Base-by-base conservation (phyloP, 2,113 vertebrate species). In the Sylvia atricapilla region DNA sequence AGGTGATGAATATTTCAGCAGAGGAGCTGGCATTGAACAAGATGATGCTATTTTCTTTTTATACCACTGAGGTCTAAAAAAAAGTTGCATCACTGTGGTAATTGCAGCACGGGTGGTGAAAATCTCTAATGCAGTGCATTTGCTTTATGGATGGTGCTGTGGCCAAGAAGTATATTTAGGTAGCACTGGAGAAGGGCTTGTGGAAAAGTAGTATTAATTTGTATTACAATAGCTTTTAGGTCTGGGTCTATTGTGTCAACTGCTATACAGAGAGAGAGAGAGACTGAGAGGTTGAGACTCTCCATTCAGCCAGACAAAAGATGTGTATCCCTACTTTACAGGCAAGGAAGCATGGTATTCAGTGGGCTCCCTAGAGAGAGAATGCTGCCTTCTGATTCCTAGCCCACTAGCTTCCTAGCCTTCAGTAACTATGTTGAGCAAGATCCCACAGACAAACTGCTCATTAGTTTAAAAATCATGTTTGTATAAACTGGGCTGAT, bases 1-100 rank as follows among this genome's bases (percentile, higher is more conserved):
- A 91, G 69, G 84, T 95, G 93, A 87, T 93, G 91, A 97, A 94
- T 97, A 91, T 96, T 95, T 96, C 67, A 93, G 60, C 53, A 28
- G 93, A 95, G 83, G 75, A 79, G 46, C 59, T 95, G 89, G 80
- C 46, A 77, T 66, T 86, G 90, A 89, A 81, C 92, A 89, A 46
- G 86, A 82, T 74, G 90, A 86, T 95, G 79, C 72, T 91, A 56
- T 95, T 94, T 97, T 93, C 90, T 92, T 95, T 92, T 95, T 76
- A 86, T 91, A 80, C 43, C 35, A 13, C 49, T 31, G 39, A 73
- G 43, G 68, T 76, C 68, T 77, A 62, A 72, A 85, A 93, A 85
- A 91, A 79, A 53, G 41, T 73, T 78, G 27, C 62, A 74, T 80
- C 50, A 16, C 49, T 79, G 18, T 88, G 44, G 31, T 43, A 77